A percentile compares a stretch with the other conserved stretches of the same genome.
phyloP scores from a whole-genome alignment of 2,113 vertebrate species.

The Hydrolagus affinis region DNA sequence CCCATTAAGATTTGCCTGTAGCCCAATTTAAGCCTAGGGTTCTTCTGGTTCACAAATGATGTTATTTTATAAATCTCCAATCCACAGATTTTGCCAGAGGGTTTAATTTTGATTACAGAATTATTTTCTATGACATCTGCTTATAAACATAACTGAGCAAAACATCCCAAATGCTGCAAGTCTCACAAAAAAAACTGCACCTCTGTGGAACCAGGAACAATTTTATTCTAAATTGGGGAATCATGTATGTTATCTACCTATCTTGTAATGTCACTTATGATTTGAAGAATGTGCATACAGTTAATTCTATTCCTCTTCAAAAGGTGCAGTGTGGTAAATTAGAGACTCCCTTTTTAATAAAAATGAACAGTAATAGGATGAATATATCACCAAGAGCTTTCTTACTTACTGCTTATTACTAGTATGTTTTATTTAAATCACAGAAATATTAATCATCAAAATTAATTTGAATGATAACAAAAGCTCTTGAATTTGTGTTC shows the following conservation, averaged over 20 bases:
- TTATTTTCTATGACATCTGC: background rate
- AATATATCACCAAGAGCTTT: background rate
- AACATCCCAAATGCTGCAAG: background rate
- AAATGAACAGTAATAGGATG: background rate
- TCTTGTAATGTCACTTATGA: background rate
- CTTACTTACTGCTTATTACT: background rate
- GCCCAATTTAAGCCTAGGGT: no score
- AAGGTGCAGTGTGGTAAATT: background rate
- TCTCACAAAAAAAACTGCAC: background rate
- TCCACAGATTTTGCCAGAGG: background rate
- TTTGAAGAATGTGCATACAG: background rate
- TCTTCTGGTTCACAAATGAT: background rate
- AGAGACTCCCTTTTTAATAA: background rate
- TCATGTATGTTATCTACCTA: background rate
- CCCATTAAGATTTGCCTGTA: no score
- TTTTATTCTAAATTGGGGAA: background rate
- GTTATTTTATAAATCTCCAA: background rate
- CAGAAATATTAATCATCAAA: conserved; percentile 2
- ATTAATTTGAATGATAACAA: background rate
- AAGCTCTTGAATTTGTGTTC: background rate
- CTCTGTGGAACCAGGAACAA: background rate
- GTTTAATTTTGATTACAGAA: background rate
- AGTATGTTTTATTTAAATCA: background rate
- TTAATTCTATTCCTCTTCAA: background rate
- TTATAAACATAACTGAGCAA: background rate